Conservation (phyloP, 2,797 vertebrate genomes). For the Sebastes cheni region DNA sequence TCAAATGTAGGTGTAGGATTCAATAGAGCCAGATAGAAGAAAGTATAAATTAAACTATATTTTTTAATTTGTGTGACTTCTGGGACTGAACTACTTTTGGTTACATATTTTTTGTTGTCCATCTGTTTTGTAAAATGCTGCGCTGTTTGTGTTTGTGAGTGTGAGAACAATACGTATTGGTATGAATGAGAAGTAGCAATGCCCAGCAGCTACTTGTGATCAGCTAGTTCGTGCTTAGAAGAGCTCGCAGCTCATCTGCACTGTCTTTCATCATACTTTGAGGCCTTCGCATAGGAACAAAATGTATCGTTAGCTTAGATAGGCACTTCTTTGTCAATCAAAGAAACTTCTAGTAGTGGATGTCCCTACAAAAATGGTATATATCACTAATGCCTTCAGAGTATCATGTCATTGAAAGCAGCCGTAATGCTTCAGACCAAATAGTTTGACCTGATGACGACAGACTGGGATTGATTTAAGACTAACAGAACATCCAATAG, state of each 20-base stretch:
- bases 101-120: constrained; percentile 36
- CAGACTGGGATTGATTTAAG: background rate
- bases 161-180: constrained; percentile 8
- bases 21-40: background rate
- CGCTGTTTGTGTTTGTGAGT: constrained; percentile 28
- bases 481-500: background rate
- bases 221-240: background rate
- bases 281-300: constrained; percentile 29
- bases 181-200: constrained; percentile 32
- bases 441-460: constrained; percentile 1
- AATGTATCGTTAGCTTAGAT: constrained; percentile 12
- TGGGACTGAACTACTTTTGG: background rate
- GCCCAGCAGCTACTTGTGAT: constrained; percentile 16
- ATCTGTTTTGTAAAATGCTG: constrained; percentile 57
- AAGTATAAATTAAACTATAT: background rate
- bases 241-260: constrained; percentile 6
- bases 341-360: background rate
- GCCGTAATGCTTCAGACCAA: constrained; percentile 53
- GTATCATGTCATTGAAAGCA: constrained; percentile 20
- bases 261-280: constrained; percentile 27
- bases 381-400: constrained; percentile 26
- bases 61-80: background rate
- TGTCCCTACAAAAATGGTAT: background rate
- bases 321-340: constrained; percentile 2
- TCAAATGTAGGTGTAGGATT: background rate